Evolutionary conservation across 1,140 invertebrate species (phyloP).

Genomic region (Pseudomyrmex concolor): DNA sequence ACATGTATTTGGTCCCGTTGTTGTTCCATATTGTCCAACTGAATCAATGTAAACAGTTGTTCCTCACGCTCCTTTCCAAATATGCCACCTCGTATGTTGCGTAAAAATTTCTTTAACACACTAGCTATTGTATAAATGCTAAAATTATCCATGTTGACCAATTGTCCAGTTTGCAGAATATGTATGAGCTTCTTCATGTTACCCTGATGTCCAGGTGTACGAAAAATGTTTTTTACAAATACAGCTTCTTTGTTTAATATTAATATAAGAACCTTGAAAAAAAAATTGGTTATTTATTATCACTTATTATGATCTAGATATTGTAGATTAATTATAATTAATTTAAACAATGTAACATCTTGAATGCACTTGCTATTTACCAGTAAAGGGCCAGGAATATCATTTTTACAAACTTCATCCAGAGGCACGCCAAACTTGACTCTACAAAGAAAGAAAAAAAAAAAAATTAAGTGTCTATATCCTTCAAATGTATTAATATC

Average conservation of each 20-base stretch:
- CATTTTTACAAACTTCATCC: slow-evolving; percentile 96
- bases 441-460: slow-evolving; percentile 82
- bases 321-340: background rate
- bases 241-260: slow-evolving; percentile 98
- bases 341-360: too few relatives aligned
- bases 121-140: slow-evolving; percentile 99
- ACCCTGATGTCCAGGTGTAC: slow-evolving; percentile 96
- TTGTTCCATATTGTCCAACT: slow-evolving; percentile 91
- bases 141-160: slow-evolving; percentile 99
- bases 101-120: slow-evolving; percentile 98
- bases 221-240: slow-evolving; percentile 95
- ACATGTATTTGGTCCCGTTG: slow-evolving; percentile 96
- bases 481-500: background rate
- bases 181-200: slow-evolving; percentile 98
- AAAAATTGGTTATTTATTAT: too few relatives aligned
- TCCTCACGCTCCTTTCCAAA: slow-evolving; percentile 96
- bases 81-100: slow-evolving; percentile 98
- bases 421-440: slow-evolving; percentile 96
- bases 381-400: slow-evolving; percentile 95
- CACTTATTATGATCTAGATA: background rate
- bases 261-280: slow-evolving; percentile 92
- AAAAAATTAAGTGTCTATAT: slow-evolving; percentile 14
- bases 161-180: slow-evolving; percentile 96
- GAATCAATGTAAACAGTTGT: slow-evolving; percentile 94
- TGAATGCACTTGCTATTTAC: slow-evolving; percentile 84